These are phyloP conservation scores for Trissoscelio sp. DNA, from an alignment of 2,888 invertebrate genomes.

Conservation along the genomic window DNA sequence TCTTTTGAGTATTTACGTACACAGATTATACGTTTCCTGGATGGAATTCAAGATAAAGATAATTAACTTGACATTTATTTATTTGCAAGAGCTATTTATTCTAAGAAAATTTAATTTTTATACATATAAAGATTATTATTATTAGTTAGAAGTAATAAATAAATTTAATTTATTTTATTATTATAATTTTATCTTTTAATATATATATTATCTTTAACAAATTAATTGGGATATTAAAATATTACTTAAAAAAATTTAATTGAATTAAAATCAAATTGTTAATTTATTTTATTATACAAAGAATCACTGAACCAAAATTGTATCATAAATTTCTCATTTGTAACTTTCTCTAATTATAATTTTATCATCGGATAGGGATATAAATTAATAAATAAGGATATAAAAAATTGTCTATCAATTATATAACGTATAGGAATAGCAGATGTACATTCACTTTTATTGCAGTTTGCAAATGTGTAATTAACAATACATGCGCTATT, in stretches of 20 bases:
- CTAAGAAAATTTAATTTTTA: no score
- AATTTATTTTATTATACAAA: no score
- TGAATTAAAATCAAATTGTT: no score
- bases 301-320: background rate
- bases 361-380: background rate
- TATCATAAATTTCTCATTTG: background rate
- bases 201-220: no score
- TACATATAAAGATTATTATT: no score
- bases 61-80: slow-evolving; percentile 23
- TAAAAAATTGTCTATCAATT: background rate
- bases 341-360: background rate
- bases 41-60: slow-evolving; percentile 19
- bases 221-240: no score
- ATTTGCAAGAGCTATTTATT: no score
- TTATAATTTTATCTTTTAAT: no score
- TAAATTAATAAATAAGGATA: background rate
- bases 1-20: background rate
- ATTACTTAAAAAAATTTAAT: no score
- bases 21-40: slow-evolving; percentile 8
- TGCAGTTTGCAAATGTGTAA: background rate
- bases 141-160: no score
- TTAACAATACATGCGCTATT: no score
- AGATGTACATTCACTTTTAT: slow-evolving; percentile 1
- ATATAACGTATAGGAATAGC: background rate
- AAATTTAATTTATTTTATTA: no score